Conservation (phyloP, 2,113 vertebrate species). For the Carettochelys insculpta region DNA sequence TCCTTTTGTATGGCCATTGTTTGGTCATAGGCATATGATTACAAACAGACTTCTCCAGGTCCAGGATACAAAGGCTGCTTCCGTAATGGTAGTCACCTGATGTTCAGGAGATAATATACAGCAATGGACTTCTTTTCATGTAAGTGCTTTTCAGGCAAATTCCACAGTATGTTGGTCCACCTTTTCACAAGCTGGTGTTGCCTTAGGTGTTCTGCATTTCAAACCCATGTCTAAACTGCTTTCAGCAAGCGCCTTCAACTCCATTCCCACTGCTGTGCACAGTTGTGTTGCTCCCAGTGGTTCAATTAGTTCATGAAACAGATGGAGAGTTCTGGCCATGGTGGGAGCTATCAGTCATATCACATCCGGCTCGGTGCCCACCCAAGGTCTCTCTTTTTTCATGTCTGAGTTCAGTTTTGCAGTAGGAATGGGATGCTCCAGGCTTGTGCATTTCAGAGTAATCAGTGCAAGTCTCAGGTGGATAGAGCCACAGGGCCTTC, state of each 20-base stretch:
- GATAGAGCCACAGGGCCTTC: background rate
- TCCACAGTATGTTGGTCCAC: background rate
- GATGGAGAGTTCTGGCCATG: background rate
- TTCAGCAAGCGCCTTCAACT: background rate
- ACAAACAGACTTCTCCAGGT: background rate
- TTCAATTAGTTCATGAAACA: fast-evolving
- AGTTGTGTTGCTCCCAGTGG: background rate
- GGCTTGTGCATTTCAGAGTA: fast-evolving
- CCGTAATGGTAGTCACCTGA: background rate
- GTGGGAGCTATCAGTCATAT: background rate
- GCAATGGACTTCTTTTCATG: background rate
- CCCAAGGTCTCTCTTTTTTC: background rate
- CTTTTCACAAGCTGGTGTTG: background rate
- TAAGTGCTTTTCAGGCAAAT: constrained; percentile 1
- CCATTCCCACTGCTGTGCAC: background rate
- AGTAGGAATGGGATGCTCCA: background rate
- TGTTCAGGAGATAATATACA: background rate
- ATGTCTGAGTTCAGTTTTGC: background rate
- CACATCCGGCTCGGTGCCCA: fast-evolving
- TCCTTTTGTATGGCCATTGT: background rate
- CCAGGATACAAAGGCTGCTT: background rate
- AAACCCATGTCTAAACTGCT: fast-evolving
- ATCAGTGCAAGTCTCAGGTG: background rate
- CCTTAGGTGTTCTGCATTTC: background rate
- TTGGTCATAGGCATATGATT: background rate